Base-by-base conservation (phyloP, 2,888 invertebrate species). In the Griposia aprilina region DNA sequence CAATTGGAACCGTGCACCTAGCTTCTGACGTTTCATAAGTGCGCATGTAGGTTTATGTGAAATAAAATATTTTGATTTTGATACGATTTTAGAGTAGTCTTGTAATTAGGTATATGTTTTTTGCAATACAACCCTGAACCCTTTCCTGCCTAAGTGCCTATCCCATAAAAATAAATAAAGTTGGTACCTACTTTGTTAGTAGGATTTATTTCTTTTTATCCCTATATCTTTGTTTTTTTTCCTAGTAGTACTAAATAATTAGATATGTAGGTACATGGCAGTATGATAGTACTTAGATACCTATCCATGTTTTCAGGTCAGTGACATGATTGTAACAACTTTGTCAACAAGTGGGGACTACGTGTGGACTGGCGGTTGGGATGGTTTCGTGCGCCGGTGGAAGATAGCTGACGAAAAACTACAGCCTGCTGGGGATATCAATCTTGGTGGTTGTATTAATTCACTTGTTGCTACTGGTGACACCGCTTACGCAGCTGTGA, bases 331-430 rank as follows among this genome's bases (percentile, higher is more conserved):
- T 84, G 90, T 97, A 59, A 97, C 97, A 71, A 95, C 95, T 81
- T 83, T 97, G 65, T 94, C 96, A 48, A 91, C 95, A 11, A 94
- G 92, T 26, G 94, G 95, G 0, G 92, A 93, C 78, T 92, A 93
- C 82, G 94, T 96, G 11, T 98, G 97, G 95, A 97, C 97, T 1
- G 97, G 96, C 1, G 97, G 97, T 17, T 96, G 97, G 94, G 97
- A 97, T 84, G 97, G 97, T 26, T 92, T 92, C 76, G 92, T 97
- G 60, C 93, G 94, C 70, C 91, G 96, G 48, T 96, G 95, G 95
- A 94, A 93, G 81, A 94, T 96, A 60, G 81, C 85, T 1, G 91
- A 87, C 15, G 92, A 96, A 62, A 93, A 94, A 77, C 82, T 96
- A 63, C 90, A 93, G 81, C 81, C 92, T 50, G 93, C 93, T 4